Evolutionary conservation across 2,113 vertebrate species (phyloP), one percentile per base, ranked within the genome.

Genomic region (Brienomyrus longianalis): DNA sequence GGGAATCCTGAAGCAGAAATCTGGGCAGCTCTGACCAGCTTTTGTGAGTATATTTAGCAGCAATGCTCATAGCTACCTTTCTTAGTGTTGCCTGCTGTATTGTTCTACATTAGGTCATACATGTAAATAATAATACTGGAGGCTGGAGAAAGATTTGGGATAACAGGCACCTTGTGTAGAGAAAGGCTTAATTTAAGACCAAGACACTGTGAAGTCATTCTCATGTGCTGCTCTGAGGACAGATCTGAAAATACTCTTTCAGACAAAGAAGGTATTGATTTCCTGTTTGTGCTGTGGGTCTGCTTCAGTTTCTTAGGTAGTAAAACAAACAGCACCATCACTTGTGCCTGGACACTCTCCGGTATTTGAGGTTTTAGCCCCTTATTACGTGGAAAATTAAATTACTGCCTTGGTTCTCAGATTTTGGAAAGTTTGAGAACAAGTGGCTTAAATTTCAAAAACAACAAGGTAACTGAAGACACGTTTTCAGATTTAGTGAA

Each of bases 321-420:
- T 4, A 59, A 59, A 56, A 54, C 48, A 87, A 31, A 87, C 51
- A 51, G 48, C n/a, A 54, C 15, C 50, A 13, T 50, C 50, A 86
- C 27, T 35, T 62, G 85, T 56, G 23, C 51, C 39, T 1, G 3
- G 35, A 88, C 35, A 45, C 47, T 45, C 21, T 48, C 35, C 13
- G 56, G 17, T 45, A 62, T 39, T 62, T 66, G 11, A 66, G 52
- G 47, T 47, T 62, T 62, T n/a, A 88, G 39, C 51, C 54, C 86
- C 39, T 45, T 27, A 45, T 88, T 88, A 88, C 45, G 51, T 88
- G 86, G 86, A 59, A 88, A 88, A 59, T 59, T 13, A 59, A 50
- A 87, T 56, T 43, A 43, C 47, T 35, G 84, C 50, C 21, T 13
- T 52, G 13, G 19, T 52, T 23, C 45, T 84, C 45, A 50, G 47